phyloP scores from a whole-genome alignment of 1,140 invertebrate species.

The Plutomurus gul region DNA sequence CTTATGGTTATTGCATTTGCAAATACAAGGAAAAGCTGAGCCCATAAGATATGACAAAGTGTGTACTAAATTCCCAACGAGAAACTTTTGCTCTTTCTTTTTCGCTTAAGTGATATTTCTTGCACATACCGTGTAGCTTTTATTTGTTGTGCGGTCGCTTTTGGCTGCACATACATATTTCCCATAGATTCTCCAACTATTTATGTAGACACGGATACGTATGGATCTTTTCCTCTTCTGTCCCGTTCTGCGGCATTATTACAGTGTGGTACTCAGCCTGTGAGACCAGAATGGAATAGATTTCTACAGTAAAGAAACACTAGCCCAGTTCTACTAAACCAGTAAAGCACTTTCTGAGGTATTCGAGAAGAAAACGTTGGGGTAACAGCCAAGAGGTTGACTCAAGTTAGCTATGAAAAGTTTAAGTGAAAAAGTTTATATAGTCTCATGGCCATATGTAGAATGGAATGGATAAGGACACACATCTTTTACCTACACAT shows the following conservation, averaged over 20 bases:
- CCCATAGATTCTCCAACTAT: too few relatives aligned
- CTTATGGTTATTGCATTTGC: neutral
- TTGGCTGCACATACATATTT: too few relatives aligned
- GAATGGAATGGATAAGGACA: neutral
- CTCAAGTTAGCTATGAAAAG: neutral
- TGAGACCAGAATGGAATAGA: too few relatives aligned
- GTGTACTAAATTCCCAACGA: neutral
- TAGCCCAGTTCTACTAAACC: constrained; percentile 1
- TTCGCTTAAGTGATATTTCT: constrained; percentile 27
- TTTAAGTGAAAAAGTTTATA: neutral
- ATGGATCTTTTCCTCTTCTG: too few relatives aligned
- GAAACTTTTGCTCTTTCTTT: neutral
- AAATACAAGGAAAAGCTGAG: constrained; percentile 8
- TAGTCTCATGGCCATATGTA: too few relatives aligned
- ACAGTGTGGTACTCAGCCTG: too few relatives aligned
- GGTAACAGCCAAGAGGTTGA: constrained; percentile 27
- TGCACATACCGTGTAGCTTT: neutral
- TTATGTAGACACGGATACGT: too few relatives aligned
- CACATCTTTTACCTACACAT: neutral
- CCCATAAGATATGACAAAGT: neutral
- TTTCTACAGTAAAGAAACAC: neutral
- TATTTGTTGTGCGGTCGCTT: too few relatives aligned
- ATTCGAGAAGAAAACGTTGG: neutral
- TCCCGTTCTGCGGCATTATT: too few relatives aligned
- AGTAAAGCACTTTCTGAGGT: neutral